Evolutionary conservation across 2,113 vertebrate genomes (phyloP), one percentile per base, ranked within the genome.

Genomic region (Myotis brandtii): DNA sequence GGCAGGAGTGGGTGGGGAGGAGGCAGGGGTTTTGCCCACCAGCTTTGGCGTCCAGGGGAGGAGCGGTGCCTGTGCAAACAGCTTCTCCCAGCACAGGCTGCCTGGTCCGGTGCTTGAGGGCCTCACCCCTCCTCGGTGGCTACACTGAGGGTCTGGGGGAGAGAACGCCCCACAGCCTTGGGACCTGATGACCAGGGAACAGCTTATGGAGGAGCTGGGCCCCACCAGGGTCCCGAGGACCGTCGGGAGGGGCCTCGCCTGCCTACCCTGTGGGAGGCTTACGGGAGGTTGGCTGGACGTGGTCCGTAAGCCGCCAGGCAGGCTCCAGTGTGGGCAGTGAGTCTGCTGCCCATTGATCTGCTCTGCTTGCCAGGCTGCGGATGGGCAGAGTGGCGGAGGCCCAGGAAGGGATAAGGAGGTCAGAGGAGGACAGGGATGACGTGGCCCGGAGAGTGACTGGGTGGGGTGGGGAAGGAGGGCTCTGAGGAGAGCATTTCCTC

Each of bases 231-330:
- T 34, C 16, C 48, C 50, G 10, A 43, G 75, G 76, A 73, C 40
- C 32, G 20, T 16, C 2, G 32, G 50, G 21, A 34, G 23, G 62
- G 72, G 40, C 5, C 79, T 79, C 79, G 20, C 0, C 0, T 17
- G 46, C 27, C 43, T 69, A 66, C 37, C 72, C 82, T 76, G 48
- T 6, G 52, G 27, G 77, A 72, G 43, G 34, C 62, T 50, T n/a
- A 1, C 1, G 32, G n/a, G 67, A 34, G 23, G 16, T 12, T 10
- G 27, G 81, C 46, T 1, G 10, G 34, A 9, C 1, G 6, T 0
- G 27, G 50, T 54, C 6, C 52, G 7, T 2, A 34, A 83, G 40
- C 20, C 1, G 0, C 64, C 79, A 76, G 66, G 54, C 6, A 9
- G 83, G 43, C 87, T 46, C 69, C 82, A 30, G 18, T 16, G 52